A percentile compares a stretch with the other conserved stretches of the same genome.
Conservation (phyloP, 2,797 vertebrate species). For the Cynopterus sphinx region DNA sequence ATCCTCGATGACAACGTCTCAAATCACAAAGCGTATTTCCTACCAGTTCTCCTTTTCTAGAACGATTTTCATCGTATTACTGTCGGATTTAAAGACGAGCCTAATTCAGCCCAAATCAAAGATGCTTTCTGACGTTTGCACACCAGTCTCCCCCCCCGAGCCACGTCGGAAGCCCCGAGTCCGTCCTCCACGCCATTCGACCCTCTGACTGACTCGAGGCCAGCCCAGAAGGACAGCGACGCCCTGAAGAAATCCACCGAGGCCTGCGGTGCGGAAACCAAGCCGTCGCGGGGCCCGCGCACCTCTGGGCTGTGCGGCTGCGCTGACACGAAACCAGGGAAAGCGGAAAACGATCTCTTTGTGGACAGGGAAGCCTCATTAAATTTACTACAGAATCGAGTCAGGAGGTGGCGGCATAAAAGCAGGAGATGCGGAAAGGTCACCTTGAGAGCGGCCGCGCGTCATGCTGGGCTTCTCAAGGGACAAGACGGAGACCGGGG, state of each 20-base stretch:
- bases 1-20: neutral
- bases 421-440: neutral
- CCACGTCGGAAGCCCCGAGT: neutral
- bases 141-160: neutral
- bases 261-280: neutral
- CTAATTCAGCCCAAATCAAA: neutral
- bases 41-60: neutral
- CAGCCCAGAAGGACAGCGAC: neutral
- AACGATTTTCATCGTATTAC: neutral
- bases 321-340: neutral
- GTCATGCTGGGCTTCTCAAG: neutral
- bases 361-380: neutral
- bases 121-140: neutral
- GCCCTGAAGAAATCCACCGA: fast-evolving
- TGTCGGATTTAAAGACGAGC: neutral
- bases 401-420: neutral
- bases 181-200: neutral
- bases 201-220: neutral
- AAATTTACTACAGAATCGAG: neutral
- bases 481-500: neutral
- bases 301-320: fast-evolving
- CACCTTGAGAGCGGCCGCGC: neutral
- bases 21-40: neutral
- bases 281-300: neutral
- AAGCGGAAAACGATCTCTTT: neutral